Evolutionary conservation across 2,797 vertebrate species (phyloP).

Genomic region (Salmo trutta): DNA sequence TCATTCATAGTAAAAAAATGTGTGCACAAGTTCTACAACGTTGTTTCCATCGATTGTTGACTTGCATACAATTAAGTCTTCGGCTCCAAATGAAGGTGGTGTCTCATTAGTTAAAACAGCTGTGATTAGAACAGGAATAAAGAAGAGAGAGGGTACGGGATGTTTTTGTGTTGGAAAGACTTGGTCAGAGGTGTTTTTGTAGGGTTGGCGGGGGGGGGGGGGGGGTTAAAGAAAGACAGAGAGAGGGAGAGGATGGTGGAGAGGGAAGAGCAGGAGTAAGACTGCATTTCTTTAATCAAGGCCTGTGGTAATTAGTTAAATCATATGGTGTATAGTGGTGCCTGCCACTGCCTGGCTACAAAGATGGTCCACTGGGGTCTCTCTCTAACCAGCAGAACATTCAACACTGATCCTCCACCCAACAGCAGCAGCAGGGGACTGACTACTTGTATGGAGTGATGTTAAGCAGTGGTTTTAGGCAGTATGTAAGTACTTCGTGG

Average conservation of each 20-base stretch:
- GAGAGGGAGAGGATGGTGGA: background rate
- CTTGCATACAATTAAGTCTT: conserved; percentile 70
- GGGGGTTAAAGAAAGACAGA: background rate
- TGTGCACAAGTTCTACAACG: conserved; percentile 26
- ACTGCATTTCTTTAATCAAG: background rate
- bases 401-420: background rate
- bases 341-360: background rate
- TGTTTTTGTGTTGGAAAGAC: background rate
- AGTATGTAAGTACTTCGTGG: background rate
- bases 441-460: background rate
- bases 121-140: no score
- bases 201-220: no score
- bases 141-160: no score
- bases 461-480: background rate
- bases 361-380: background rate
- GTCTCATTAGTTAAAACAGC: conserved; percentile 60
- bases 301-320: background rate
- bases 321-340: background rate
- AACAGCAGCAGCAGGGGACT: background rate
- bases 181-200: conserved; percentile 6
- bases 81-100: conserved; percentile 51
- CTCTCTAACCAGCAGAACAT: background rate
- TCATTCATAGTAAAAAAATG: conserved; percentile 44
- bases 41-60: conserved; percentile 58
- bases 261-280: background rate